These are phyloP conservation scores for Acarapis woodi DNA, from an alignment of 1,140 invertebrate species.

Conservation along the genomic window DNA sequence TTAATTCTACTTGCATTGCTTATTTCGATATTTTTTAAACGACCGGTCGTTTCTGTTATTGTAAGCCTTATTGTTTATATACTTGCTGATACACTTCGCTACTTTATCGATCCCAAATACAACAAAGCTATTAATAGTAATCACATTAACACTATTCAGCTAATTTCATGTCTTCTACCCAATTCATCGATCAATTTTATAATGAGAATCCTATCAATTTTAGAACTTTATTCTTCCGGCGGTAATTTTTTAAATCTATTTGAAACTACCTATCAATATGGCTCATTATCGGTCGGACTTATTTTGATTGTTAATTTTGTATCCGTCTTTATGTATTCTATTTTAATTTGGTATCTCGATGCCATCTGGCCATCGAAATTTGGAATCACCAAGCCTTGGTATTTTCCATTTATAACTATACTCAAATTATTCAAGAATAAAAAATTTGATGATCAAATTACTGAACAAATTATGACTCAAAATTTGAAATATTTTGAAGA, in stretches of 20 bases:
- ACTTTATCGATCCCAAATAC: not conserved
- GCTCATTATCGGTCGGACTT: too few species aligned
- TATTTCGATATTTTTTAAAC: slow-evolving; percentile 5
- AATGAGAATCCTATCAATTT: too few species aligned
- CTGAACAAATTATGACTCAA: not conserved
- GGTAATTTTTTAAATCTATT: too few species aligned
- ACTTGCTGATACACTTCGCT: slow-evolving; percentile 11
- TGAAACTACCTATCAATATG: too few species aligned
- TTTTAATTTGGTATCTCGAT: slow-evolving; percentile 16
- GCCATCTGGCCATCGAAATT: slow-evolving; percentile 16
- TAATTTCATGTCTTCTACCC: not conserved
- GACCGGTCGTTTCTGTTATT: slow-evolving; percentile 3
- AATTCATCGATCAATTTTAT: too few species aligned
- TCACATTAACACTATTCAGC: not conserved
- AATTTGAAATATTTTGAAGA: slow-evolving; percentile 2
- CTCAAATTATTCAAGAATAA: not conserved
- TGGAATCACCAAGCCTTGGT: slow-evolving; percentile 21
- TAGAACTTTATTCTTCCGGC: too few species aligned
- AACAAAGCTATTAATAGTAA: not conserved
- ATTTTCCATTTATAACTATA: slow-evolving; percentile 17
- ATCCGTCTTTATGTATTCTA: too few species aligned
- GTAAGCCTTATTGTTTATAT: slow-evolving; percentile 11
- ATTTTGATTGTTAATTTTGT: too few species aligned
- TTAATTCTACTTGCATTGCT: slow-evolving; percentile 2
- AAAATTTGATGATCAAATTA: not conserved